These are phyloP conservation scores for Mythimna loreyi DNA, from an alignment of 2,888 invertebrate genomes.

Conservation along the genomic window DNA sequence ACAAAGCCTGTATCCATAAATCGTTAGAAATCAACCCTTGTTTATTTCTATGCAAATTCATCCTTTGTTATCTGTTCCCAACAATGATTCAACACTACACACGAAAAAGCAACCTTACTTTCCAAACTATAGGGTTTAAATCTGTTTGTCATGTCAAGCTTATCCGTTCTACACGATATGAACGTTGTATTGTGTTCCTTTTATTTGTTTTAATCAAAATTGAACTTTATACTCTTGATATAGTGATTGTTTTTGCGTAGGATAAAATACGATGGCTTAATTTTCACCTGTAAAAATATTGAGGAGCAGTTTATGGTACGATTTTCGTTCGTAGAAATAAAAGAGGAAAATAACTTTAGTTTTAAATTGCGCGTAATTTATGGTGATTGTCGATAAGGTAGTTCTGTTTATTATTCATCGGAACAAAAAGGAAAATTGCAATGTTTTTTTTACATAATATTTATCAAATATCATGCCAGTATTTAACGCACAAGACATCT, in stretches of 20 bases:
- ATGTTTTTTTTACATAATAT: no score
- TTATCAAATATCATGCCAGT: no score
- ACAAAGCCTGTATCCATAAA: slow-evolving; percentile 78
- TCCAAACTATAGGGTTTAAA: slow-evolving; percentile 16
- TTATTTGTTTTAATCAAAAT: slow-evolving; percentile 57
- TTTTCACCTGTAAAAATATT: slow-evolving; percentile 65
- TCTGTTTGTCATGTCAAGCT: slow-evolving; percentile 16
- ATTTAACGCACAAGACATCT: no score
- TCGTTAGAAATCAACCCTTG: slow-evolving; percentile 81
- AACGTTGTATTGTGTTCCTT: slow-evolving; percentile 43
- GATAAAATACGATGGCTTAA: slow-evolving; percentile 43
- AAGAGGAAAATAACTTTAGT: slow-evolving; percentile 26
- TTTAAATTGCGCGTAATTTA: slow-evolving; percentile 34
- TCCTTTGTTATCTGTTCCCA: slow-evolving; percentile 80
- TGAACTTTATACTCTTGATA: slow-evolving; percentile 45
- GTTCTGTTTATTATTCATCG: not conserved
- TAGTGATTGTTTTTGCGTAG: slow-evolving; percentile 52
- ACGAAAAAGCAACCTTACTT: slow-evolving; percentile 31
- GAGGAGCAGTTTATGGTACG: slow-evolving; percentile 42
- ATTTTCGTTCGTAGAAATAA: slow-evolving; percentile 41
- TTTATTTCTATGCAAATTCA: slow-evolving; percentile 86
- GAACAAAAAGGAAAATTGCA: no score
- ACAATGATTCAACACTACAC: slow-evolving; percentile 70
- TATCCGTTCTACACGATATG: slow-evolving; percentile 50
- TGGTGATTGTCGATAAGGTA: slow-evolving; percentile 7